Conservation (phyloP, 2,113 vertebrate species). For the Neolamprologus ventralis region DNA sequence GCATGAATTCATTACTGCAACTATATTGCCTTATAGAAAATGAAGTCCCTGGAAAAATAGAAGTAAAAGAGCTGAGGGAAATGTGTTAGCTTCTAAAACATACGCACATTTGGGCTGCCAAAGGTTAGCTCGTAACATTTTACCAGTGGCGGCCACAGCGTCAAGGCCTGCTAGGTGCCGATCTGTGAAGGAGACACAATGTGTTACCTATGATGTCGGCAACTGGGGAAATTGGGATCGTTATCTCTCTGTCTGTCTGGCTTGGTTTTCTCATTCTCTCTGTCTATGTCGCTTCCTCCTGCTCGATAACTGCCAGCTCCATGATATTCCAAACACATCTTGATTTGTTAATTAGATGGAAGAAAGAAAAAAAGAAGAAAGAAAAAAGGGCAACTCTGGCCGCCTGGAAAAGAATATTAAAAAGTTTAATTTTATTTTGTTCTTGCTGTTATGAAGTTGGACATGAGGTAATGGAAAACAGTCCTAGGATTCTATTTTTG, state of each 20-base stretch:
- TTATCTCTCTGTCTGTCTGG: constrained; percentile 52
- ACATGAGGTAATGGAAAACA: background rate
- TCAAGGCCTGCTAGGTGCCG: constrained; percentile 40
- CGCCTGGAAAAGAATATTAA: background rate
- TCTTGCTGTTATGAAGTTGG: constrained; percentile 1
- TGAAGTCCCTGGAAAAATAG: constrained; percentile 41
- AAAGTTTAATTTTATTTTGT: background rate
- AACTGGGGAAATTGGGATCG: constrained; percentile 68
- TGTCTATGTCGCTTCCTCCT: background rate
- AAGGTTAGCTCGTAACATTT: constrained; percentile 65
- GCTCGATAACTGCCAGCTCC: constrained; percentile 14
- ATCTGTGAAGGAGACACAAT: constrained; percentile 44
- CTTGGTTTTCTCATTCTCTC: background rate
- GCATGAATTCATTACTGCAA: constrained; percentile 61
- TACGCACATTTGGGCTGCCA: constrained; percentile 12
- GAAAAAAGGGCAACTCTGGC: background rate
- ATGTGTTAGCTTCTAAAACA: constrained; percentile 39
- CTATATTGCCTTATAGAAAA: constrained; percentile 61
- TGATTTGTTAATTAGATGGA: constrained; percentile 63
- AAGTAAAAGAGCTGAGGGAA: constrained; percentile 40
- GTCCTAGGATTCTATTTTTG: background rate
- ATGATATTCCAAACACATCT: constrained; percentile 35
- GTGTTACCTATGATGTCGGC: constrained; percentile 59
- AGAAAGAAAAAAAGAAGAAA: constrained; percentile 8
- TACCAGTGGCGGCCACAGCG: constrained; percentile 5